phyloP scores from a whole-genome alignment of 1,140 invertebrate genomes.

The Yoshiicerus persimilis region DNA sequence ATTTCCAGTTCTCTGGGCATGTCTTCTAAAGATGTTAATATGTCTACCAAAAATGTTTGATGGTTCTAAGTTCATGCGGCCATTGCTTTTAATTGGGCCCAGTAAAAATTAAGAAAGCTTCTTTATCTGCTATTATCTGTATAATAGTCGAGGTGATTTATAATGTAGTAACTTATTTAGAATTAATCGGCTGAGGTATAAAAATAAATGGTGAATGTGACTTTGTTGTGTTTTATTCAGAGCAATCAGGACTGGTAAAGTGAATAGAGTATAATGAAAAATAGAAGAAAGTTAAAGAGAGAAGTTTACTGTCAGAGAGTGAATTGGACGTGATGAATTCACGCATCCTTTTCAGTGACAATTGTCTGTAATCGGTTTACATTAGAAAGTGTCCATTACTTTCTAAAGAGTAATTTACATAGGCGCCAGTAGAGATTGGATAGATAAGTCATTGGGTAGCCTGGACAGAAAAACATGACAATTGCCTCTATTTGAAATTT shows the following conservation, averaged over 20 bases:
- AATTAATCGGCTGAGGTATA: too few relatives aligned
- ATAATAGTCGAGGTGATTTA: too few relatives aligned
- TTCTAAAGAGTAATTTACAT: neutral
- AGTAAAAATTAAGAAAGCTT: too few relatives aligned
- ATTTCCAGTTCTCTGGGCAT: too few relatives aligned
- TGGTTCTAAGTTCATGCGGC: too few relatives aligned
- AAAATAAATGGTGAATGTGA: neutral
- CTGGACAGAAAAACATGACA: neutral
- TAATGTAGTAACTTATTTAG: too few relatives aligned
- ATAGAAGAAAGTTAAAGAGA: neutral
- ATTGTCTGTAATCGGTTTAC: neutral
- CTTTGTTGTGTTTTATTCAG: neutral
- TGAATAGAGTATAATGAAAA: neutral
- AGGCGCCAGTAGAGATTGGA: neutral
- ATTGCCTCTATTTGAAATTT: neutral
- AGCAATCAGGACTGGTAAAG: neutral
- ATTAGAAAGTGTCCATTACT: neutral
- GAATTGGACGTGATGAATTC: neutral
- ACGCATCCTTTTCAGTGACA: neutral
- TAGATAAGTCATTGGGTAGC: neutral
- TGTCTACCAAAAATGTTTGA: too few relatives aligned
- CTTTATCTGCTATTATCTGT: too few relatives aligned
- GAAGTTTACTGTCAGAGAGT: neutral
- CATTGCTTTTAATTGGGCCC: too few relatives aligned
- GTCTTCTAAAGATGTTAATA: too few relatives aligned